These are phyloP conservation scores for Chrysolina americana DNA, from an alignment of 2,888 invertebrate species.

Conservation along the genomic window DNA sequence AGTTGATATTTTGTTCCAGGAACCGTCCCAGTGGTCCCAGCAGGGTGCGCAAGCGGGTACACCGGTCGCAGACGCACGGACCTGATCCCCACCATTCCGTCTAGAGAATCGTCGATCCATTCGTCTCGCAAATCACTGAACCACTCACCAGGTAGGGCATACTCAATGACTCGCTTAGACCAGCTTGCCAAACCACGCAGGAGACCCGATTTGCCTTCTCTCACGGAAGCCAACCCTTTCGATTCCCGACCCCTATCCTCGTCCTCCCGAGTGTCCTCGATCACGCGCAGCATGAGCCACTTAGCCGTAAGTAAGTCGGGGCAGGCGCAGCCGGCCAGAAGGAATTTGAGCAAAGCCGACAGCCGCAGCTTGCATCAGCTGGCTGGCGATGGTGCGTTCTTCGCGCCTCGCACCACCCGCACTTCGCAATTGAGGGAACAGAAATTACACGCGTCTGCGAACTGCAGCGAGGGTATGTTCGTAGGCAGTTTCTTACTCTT, in stretches of 20 bases:
- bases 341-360: constrained; percentile 66
- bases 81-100: constrained; percentile 91
- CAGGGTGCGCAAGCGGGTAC: constrained; percentile 79
- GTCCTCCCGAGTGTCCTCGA: constrained; percentile 66
- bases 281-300: constrained; percentile 83
- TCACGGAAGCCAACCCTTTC: constrained; percentile 63
- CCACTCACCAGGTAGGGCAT: constrained; percentile 85
- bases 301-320: constrained; percentile 72
- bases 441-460: constrained; percentile 64
- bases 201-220: constrained; percentile 69
- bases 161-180: constrained; percentile 95
- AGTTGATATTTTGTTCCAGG: constrained; percentile 31
- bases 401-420: constrained; percentile 66
- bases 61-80: constrained; percentile 91
- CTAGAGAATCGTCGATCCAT: constrained; percentile 75
- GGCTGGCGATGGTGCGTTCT: constrained; percentile 61
- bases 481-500: constrained; percentile 30
- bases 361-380: constrained; percentile 69
- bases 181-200: constrained; percentile 82
- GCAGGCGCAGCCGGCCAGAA: constrained; percentile 66
- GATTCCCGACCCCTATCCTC: constrained; percentile 63
- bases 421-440: constrained; percentile 68
- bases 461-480: constrained; percentile 67
- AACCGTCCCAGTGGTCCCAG: constrained; percentile 66
- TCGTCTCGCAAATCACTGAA: constrained; percentile 70